These are phyloP conservation scores for Tethea ocularis DNA, from an alignment of 2,888 invertebrate genomes.

Conservation along the genomic window DNA sequence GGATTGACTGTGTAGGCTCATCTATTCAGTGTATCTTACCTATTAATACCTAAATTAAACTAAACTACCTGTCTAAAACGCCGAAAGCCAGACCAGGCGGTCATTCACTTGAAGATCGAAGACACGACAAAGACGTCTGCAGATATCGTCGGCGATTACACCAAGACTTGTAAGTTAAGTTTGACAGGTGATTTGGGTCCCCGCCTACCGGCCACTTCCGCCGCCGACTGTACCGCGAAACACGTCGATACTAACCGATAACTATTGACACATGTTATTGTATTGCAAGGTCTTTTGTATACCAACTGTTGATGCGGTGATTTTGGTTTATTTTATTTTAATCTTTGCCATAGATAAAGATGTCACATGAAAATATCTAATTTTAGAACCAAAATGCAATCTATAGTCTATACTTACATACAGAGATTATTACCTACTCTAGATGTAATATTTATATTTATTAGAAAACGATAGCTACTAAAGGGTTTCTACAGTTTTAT, in stretches of 20 bases:
- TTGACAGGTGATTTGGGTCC: conserved; percentile 82
- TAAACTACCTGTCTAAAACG: conserved; percentile 17
- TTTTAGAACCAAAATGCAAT: no score
- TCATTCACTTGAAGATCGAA: conserved; percentile 64
- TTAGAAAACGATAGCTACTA: no score
- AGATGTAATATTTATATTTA: no score
- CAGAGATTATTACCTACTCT: no score
- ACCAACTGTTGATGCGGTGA: background rate
- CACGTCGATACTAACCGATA: conserved; percentile 32
- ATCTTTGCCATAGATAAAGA: no score
- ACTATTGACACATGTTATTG: conserved; percentile 61
- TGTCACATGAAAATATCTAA: no score
- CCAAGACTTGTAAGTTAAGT: conserved; percentile 59
- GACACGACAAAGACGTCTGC: conserved; percentile 73
- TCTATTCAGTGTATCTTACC: background rate
- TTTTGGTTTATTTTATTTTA: conserved; percentile 4
- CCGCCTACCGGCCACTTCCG: conserved; percentile 65
- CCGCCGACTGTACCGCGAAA: conserved; percentile 33
- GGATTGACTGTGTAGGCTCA: background rate
- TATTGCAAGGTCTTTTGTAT: conserved; percentile 26
- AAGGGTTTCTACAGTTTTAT: no score
- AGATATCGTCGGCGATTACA: conserved; percentile 66
- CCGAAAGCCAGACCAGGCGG: conserved; percentile 49
- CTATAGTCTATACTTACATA: no score
- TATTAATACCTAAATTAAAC: background rate